phyloP scores from a whole-genome alignment of 1,140 invertebrate genomes.

The Euschistus heros region DNA sequence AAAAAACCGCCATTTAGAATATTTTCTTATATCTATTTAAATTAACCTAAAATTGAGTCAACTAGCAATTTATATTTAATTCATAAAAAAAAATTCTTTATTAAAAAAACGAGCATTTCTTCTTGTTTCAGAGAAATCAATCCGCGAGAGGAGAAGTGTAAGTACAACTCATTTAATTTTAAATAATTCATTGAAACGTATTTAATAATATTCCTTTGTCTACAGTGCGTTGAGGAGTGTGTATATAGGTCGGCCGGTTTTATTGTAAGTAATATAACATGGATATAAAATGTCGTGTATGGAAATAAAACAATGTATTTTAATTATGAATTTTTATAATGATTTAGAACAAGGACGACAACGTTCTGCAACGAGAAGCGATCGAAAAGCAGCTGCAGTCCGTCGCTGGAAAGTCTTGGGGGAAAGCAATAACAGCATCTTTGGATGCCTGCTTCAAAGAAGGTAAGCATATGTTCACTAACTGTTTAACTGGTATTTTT shows the following conservation, averaged over 20 bases:
- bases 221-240: slow-evolving; percentile 23
- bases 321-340: no score
- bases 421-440: slow-evolving; percentile 1
- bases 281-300: no score
- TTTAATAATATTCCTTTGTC: background rate
- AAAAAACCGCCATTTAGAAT: no score
- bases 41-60: no score
- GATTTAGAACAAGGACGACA: slow-evolving; percentile 7
- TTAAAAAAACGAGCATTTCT: background rate
- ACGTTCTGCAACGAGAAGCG: slow-evolving; percentile 11
- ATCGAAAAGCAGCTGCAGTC: slow-evolving; percentile 8
- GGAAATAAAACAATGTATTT: no score
- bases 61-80: no score
- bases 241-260: slow-evolving; percentile 22
- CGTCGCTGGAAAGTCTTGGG: slow-evolving; percentile 7
- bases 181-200: background rate
- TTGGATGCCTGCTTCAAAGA: slow-evolving; percentile 14
- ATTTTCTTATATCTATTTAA: no score
- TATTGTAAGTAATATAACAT: slow-evolving; percentile 15
- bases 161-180: background rate
- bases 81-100: no score
- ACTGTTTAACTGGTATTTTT: no score
- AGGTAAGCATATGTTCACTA: background rate
- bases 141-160: slow-evolving; percentile 19
- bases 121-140: slow-evolving; percentile 19